Conservation (phyloP, 2,888 invertebrate species). For the Tenthredo amoena region DNA sequence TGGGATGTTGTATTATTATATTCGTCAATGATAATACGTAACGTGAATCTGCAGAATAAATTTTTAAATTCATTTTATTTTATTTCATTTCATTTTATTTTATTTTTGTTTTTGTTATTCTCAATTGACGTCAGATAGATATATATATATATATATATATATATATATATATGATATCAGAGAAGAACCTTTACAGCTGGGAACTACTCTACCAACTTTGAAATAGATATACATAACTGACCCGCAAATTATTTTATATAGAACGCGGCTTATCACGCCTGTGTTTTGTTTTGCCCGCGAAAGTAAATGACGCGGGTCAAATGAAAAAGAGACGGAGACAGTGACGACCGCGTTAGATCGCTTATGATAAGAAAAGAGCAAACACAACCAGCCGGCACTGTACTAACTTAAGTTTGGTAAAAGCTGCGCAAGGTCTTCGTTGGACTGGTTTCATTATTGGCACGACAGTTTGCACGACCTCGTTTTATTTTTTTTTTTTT, state of each 20-base stretch:
- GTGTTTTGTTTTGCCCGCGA: background rate
- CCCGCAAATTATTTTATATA: background rate
- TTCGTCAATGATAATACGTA: background rate
- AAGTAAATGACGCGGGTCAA: background rate
- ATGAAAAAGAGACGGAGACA: background rate
- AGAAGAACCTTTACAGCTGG: background rate
- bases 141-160: background rate
- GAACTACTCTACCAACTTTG: background rate
- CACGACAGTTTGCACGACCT: conserved; percentile 19
- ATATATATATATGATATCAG: background rate
- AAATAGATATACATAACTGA: background rate
- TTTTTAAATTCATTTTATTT: background rate
- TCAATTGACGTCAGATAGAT: background rate
- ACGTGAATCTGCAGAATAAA: background rate
- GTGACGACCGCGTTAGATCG: background rate
- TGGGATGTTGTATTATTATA: background rate
- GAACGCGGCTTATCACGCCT: background rate
- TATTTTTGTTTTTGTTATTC: background rate
- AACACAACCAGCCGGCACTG: conserved; percentile 8
- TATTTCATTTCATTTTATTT: background rate
- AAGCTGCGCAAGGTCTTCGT: background rate
- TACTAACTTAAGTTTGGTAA: conserved; percentile 6
- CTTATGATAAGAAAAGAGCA: background rate
- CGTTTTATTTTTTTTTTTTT: background rate
- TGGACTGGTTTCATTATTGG: conserved; percentile 9